A percentile compares a stretch with the other conserved stretches of the same genome.
Conservation (phyloP, 2,888 invertebrate species). For the Gibbula magus region DNA sequence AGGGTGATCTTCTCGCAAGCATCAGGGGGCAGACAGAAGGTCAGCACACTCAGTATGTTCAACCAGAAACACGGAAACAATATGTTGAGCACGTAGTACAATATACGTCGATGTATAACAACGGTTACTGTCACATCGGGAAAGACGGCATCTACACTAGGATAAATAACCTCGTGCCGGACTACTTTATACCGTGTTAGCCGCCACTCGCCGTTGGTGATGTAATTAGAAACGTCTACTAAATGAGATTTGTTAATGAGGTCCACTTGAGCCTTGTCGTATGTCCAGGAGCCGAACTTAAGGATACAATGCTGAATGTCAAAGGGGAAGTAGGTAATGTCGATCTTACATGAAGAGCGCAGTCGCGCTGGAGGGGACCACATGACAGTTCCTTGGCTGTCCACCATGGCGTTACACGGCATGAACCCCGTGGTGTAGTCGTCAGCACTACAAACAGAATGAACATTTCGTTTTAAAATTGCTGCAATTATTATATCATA, state of each 20-base stretch:
- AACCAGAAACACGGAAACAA: conserved; percentile 76
- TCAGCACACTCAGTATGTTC: conserved; percentile 75
- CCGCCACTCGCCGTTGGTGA: conserved; percentile 72
- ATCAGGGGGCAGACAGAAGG: conserved; percentile 76
- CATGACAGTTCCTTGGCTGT: conserved; percentile 77
- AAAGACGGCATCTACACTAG: conserved; percentile 66
- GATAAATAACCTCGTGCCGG: conserved; percentile 68
- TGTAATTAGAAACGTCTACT: conserved; percentile 66
- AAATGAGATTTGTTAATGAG: conserved; percentile 71
- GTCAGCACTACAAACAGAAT: conserved; percentile 75
- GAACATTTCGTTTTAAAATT: too few relatives aligned
- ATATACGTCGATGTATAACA: conserved; percentile 75
- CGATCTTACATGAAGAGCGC: conserved; percentile 78
- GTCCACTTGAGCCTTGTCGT: conserved; percentile 72
- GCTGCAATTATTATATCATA: too few relatives aligned
- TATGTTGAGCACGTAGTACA: conserved; percentile 74
- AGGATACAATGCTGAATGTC: conserved; percentile 70
- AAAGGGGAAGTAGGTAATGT: conserved; percentile 73
- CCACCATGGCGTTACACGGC: conserved; percentile 78
- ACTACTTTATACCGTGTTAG: conserved; percentile 59
- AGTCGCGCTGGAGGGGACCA: conserved; percentile 79
- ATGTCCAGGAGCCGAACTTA: conserved; percentile 74
- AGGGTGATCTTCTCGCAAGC: conserved; percentile 76
- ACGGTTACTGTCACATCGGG: conserved; percentile 77
- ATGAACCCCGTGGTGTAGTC: conserved; percentile 79